Percentiles rank a stretch among this genome's conserved stretches.
phyloP scores from a whole-genome alignment of 1,140 invertebrate species.

The Notospermus geniculatus region DNA sequence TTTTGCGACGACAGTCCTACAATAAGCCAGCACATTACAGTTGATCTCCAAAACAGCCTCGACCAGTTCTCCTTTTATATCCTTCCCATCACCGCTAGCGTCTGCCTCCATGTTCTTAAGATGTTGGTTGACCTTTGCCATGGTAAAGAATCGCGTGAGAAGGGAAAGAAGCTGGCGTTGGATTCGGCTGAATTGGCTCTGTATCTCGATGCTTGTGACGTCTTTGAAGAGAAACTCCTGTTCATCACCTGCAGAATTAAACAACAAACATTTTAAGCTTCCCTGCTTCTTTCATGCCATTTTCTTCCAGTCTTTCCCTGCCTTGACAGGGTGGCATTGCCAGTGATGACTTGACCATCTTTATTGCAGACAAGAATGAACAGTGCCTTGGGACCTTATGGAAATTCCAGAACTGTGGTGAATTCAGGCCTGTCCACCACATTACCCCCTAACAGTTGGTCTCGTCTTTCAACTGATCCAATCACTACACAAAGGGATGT shows the following conservation, averaged over 20 bases:
- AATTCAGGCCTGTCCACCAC: too few species aligned
- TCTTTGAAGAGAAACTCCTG: constrained; percentile 16
- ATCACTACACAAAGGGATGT: too few species aligned
- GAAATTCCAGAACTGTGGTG: too few species aligned
- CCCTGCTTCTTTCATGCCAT: too few species aligned
- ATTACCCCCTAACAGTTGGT: too few species aligned
- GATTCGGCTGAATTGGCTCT: constrained; percentile 45
- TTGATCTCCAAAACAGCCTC: constrained; percentile 43
- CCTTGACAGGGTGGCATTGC: too few species aligned
- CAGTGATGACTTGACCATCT: too few species aligned
- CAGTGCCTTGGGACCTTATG: too few species aligned
- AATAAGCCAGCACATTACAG: constrained; percentile 46
- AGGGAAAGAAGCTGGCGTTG: constrained; percentile 67
- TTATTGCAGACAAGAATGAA: too few species aligned
- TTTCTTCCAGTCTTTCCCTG: too few species aligned
- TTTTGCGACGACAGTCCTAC: constrained; percentile 40
- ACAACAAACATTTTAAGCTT: too few species aligned
- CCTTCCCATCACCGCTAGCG: constrained; percentile 59
- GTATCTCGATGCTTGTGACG: constrained; percentile 51
- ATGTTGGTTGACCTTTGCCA: constrained; percentile 43
- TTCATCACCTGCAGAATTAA: constrained; percentile 10
- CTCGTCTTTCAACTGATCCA: too few species aligned
- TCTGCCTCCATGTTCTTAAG: constrained; percentile 31
- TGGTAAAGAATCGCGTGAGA: constrained; percentile 65
- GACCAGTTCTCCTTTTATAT: constrained; percentile 32